Evolutionary conservation across 1,140 invertebrate species (phyloP).

Genomic region (Eciton burchellii): DNA sequence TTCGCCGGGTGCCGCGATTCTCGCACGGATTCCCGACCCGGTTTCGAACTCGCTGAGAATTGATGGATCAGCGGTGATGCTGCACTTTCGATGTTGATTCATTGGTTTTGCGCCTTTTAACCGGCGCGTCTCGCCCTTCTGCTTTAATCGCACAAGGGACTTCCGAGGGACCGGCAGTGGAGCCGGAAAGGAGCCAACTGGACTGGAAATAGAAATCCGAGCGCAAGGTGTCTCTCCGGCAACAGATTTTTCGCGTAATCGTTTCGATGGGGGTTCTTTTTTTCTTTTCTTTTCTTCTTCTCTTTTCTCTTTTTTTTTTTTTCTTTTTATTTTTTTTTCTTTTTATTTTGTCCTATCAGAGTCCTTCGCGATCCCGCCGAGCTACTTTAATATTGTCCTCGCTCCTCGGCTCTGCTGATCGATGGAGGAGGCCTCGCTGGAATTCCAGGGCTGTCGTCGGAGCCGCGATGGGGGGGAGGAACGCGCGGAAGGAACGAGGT

Average conservation of each 20-base stretch:
- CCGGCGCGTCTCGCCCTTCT: background rate
- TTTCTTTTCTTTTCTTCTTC: background rate
- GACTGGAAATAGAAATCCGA: background rate
- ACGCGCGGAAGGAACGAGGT: background rate
- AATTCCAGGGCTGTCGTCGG: too few species aligned
- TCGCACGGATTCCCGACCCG: constrained; percentile 14
- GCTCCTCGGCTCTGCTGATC: too few species aligned
- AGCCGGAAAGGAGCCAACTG: background rate
- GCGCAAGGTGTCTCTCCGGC: background rate
- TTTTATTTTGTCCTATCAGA: too few species aligned
- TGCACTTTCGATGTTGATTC: constrained; percentile 1
- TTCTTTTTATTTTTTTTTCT: too few species aligned
- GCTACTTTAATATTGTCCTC: too few species aligned
- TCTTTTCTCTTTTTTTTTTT: too few species aligned
- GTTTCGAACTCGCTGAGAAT: background rate
- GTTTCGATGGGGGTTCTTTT: background rate
- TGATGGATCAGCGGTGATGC: constrained; percentile 45
- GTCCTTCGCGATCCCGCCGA: too few species aligned
- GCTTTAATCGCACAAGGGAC: background rate
- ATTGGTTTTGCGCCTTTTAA: background rate
- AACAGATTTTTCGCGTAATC: too few species aligned
- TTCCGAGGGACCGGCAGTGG: background rate
- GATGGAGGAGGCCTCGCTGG: too few species aligned
- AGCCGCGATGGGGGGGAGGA: too few species aligned
- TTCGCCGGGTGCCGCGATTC: constrained; percentile 59